Evolutionary conservation across 2,888 invertebrate species (phyloP).

Genomic region (Eueremaeus valkanovi): DNA sequence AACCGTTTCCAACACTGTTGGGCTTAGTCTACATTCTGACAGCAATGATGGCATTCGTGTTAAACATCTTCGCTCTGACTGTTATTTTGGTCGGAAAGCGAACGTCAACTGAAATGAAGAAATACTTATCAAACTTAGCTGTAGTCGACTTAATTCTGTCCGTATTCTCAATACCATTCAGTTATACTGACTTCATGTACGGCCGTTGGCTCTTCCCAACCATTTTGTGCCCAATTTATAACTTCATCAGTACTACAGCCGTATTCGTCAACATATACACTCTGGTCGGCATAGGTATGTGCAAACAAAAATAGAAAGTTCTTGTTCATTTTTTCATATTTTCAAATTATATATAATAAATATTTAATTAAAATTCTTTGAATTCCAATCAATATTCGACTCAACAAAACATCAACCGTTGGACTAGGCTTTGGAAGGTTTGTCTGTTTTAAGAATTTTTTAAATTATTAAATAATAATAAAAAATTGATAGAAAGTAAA

Average conservation of each 20-base stretch:
- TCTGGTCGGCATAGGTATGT: conserved; percentile 38
- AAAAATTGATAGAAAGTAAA: too few species aligned
- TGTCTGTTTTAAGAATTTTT: too few species aligned
- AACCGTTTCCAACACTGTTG: conserved; percentile 23
- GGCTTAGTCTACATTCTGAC: conserved; percentile 30
- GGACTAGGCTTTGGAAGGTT: too few species aligned
- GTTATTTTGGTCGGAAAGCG: conserved; percentile 16
- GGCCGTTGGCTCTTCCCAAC: conserved; percentile 30
- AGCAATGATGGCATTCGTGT: conserved; percentile 31
- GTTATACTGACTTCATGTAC: conserved; percentile 32
- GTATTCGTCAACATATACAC: conserved; percentile 34
- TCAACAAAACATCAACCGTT: too few species aligned
- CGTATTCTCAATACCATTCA: conserved; percentile 37
- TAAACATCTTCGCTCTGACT: conserved; percentile 27
- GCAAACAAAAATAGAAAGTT: too few species aligned
- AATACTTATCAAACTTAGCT: conserved; percentile 36
- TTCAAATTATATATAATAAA: too few species aligned
- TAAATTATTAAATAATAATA: too few species aligned
- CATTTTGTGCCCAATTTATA: conserved; percentile 30
- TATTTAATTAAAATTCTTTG: too few species aligned
- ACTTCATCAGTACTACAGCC: conserved; percentile 31
- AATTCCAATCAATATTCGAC: too few species aligned
- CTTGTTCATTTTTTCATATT: too few species aligned
- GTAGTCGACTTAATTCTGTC: conserved; percentile 27
- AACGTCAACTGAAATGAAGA: conserved; percentile 28